Conservation (phyloP, 2,113 vertebrate genomes). For the Hemicordylus capensis region DNA sequence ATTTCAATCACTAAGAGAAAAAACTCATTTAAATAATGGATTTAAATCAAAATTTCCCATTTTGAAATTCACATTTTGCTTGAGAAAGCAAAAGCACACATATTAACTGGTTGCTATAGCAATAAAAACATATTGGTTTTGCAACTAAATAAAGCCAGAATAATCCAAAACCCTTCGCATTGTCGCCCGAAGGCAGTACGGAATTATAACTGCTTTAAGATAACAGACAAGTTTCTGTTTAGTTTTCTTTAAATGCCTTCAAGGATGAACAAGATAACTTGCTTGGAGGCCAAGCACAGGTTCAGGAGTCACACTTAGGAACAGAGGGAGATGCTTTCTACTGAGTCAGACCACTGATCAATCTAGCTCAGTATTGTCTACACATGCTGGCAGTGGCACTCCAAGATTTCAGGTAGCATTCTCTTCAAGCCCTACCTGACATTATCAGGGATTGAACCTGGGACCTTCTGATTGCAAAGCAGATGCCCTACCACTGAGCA, state of each 20-base stretch:
- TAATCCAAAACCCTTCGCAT: neutral
- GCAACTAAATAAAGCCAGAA: neutral
- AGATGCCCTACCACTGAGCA: no score
- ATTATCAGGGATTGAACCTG: no score
- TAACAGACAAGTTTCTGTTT: neutral
- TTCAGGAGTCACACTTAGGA: no score
- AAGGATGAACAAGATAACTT: neutral
- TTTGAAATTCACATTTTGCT: slow-evolving; percentile 1
- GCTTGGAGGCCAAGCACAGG: neutral
- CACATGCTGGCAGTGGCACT: no score
- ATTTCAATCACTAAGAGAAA: neutral
- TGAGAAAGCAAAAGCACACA: neutral
- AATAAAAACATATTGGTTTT: neutral
- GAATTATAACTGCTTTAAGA: neutral
- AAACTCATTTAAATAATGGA: neutral
- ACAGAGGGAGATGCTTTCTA: no score
- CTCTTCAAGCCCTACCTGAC: no score
- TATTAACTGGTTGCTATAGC: neutral
- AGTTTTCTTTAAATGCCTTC: no score
- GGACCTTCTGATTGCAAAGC: no score
- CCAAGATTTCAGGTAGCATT: no score
- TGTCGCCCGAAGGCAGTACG: neutral
- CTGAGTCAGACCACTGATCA: no score
- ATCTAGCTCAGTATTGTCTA: no score
- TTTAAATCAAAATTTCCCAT: slow-evolving; percentile 3